Conservation (phyloP, 2,888 invertebrate genomes). For the Limnephilus rhombicus region DNA sequence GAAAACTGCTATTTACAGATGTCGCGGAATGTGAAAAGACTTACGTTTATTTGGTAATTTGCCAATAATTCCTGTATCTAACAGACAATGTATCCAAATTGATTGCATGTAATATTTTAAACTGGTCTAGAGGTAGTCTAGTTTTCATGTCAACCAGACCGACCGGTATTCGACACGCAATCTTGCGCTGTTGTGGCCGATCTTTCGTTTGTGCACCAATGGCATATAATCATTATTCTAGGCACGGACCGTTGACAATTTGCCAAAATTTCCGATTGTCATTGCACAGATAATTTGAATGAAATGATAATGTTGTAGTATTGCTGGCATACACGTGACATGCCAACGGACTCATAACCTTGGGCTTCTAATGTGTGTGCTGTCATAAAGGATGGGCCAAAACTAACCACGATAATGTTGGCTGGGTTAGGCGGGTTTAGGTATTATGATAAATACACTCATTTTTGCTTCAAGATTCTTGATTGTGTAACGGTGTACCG, state of each 20-base stretch:
- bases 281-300: constrained; percentile 1
- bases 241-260: constrained; percentile 1
- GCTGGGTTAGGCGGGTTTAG: not conserved
- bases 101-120: too few relatives aligned
- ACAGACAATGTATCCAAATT: too few relatives aligned
- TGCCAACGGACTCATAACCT: not conserved
- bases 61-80: too few relatives aligned
- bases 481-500: too few relatives aligned
- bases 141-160: not conserved
- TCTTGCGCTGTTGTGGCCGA: not conserved
- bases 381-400: not conserved
- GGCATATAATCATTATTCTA: not conserved
- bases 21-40: not conserved
- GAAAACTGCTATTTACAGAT: not conserved
- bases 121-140: not conserved
- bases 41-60: not conserved
- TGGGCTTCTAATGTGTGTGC: not conserved
- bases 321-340: not conserved
- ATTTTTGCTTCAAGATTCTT: too few relatives aligned
- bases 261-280: constrained; percentile 1
- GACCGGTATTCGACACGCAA: not conserved
- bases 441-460: not conserved
- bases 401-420: not conserved
- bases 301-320: not conserved
- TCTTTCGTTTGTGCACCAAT: not conserved